A percentile compares a stretch with the other conserved stretches of the same genome.
Conservation (phyloP, 1,140 invertebrate species). For the Euwallacea similis region DNA sequence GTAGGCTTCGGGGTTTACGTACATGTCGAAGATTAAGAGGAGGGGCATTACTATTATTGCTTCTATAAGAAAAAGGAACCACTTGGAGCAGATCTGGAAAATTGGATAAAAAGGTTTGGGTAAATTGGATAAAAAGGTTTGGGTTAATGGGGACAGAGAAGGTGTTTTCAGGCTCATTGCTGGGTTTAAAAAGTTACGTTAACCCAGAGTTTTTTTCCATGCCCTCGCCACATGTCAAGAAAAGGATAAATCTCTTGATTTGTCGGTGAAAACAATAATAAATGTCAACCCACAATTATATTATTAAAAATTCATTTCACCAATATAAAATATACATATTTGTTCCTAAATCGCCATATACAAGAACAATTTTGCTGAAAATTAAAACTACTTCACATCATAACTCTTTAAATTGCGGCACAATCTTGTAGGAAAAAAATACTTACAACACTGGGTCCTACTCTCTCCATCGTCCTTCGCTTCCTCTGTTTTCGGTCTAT, state of each 20-base stretch:
- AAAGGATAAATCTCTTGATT: too few relatives aligned
- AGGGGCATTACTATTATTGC: constrained; percentile 39
- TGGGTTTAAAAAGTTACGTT: too few relatives aligned
- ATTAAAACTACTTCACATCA: too few relatives aligned
- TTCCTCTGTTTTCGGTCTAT: constrained; percentile 56
- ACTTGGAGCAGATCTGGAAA: constrained; percentile 45
- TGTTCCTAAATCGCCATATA: too few relatives aligned
- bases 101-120: constrained; percentile 20
- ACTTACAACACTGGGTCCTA: constrained; percentile 60
- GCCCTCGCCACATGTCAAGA: too few relatives aligned
- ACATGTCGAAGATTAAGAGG: constrained; percentile 43
- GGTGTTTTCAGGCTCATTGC: too few relatives aligned
- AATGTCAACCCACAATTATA: too few relatives aligned
- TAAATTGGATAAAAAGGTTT: constrained; percentile 1
- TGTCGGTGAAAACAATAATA: too few relatives aligned
- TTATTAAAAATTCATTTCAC: too few relatives aligned
- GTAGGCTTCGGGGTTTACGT: constrained; percentile 42
- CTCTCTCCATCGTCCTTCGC: constrained; percentile 59
- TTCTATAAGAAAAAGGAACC: constrained; percentile 42
- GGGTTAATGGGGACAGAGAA: background rate
- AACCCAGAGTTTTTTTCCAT: too few relatives aligned
- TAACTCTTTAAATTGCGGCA: background rate
- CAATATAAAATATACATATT: too few relatives aligned
- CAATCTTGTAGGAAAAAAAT: background rate
- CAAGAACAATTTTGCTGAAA: too few relatives aligned